Base-by-base conservation (phyloP, 2,113 vertebrate genomes). In the Columba janthina region DNA sequence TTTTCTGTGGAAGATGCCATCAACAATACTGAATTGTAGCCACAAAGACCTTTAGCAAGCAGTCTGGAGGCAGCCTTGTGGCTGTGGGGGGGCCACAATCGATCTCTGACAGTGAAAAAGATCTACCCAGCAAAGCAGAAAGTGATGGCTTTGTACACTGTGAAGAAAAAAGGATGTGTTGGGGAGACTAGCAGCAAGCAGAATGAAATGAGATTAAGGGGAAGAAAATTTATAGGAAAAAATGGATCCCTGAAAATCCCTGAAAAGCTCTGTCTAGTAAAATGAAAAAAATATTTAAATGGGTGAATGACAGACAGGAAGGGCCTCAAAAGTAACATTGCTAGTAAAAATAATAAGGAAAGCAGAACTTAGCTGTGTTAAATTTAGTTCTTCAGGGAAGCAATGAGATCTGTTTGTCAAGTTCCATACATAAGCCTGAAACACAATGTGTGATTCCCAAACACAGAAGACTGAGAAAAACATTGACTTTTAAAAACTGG, bases 71-170 rank as follows among this genome's bases (percentile, higher is more conserved):
- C 8, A 53, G 5, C 24, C 15, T 10, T 24, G 6, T 51, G 40
- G 11, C 58, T 88, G 31, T 20, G 1, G 3, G 15, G 15, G 3
- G 31, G 44, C 20, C 14, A 32, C n/a, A 44, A 31, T 0, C 60
- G 34, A 32, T 57, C 9, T 65, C 32, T 54, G 20, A 6, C 0
- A 2, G 34, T 44, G 56, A 57, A 66, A 85, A 85, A 2, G 1
- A 7, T n/a, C 40, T 73, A n/a, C 46, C 2, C 32, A 58, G 38
- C 2, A 2, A 56, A 42, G 48, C 38, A 74, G 46, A 60, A 71
- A 66, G 18, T 2, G 2, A 18, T 12, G 4, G 29, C 15, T 21
- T 8, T 46, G 12, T 5, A 12, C 12, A 3, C 31, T 57, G 4
- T 26, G 28, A 77, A 38, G 50, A 20, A 5, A 34, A 71, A 34